Evolutionary conservation across 2,797 vertebrate genomes (phyloP).

Genomic region (Myotis myotis): DNA sequence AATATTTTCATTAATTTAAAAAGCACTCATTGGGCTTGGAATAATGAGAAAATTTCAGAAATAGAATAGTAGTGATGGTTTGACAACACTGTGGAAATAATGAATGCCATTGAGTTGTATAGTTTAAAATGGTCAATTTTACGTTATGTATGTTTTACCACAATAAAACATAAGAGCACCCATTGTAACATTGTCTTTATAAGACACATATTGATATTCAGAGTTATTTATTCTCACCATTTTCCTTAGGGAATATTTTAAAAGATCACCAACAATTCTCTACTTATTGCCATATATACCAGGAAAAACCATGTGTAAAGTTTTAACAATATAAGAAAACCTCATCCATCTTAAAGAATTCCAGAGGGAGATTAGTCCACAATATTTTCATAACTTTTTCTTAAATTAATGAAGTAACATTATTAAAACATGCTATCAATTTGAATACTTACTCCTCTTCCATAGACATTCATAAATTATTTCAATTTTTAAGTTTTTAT

Average conservation of each 20-base stretch:
- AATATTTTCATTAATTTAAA: slow-evolving; percentile 22
- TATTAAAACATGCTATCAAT: neutral
- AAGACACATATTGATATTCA: neutral
- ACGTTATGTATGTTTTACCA: slow-evolving; percentile 6
- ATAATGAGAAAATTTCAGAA: neutral
- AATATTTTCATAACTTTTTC: neutral
- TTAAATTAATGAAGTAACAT: neutral
- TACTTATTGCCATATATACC: neutral
- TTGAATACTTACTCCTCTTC: neutral
- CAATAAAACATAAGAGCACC: slow-evolving; percentile 8
- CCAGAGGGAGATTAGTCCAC: neutral
- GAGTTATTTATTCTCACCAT: neutral
- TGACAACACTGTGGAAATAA: neutral
- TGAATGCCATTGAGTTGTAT: neutral
- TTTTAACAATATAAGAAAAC: slow-evolving; percentile 18
- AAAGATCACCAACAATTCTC: neutral
- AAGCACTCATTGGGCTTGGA: neutral
- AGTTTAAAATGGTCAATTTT: neutral
- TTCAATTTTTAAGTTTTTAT: neutral
- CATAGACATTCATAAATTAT: slow-evolving; percentile 18
- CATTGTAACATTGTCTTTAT: neutral
- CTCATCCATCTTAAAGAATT: neutral
- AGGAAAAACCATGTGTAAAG: neutral
- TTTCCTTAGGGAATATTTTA: slow-evolving; percentile 35
- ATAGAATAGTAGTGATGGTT: neutral